These are phyloP conservation scores for Octopus sinensis DNA, from an alignment of 1,140 invertebrate species.

Conservation along the genomic window DNA sequence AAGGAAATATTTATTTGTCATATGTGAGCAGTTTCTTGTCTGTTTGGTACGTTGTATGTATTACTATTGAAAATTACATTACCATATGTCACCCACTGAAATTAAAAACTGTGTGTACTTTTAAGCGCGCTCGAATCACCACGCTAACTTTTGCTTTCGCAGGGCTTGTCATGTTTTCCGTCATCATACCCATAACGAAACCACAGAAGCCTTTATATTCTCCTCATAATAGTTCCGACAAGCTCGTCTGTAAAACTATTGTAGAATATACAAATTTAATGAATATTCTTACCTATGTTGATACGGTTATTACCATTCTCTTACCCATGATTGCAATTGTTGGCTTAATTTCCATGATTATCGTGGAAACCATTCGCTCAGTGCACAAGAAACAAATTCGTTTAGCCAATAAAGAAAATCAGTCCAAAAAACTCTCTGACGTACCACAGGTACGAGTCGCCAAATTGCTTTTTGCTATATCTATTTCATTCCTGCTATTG, in stretches of 20 bases:
- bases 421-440: slow-evolving; percentile 13
- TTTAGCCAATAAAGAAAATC: slow-evolving; percentile 12
- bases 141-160: slow-evolving; percentile 60
- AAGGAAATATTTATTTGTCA: slow-evolving; percentile 69
- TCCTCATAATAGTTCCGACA: too few species aligned
- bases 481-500: slow-evolving; percentile 32
- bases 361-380: slow-evolving; percentile 26
- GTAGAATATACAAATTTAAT: too few species aligned
- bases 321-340: slow-evolving; percentile 30
- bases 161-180: slow-evolving; percentile 62
- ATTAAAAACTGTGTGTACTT: slow-evolving; percentile 72
- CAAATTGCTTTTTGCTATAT: slow-evolving; percentile 39
- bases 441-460: slow-evolving; percentile 36
- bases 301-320: slow-evolving; percentile 34
- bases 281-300: slow-evolving; percentile 27
- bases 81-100: slow-evolving; percentile 74
- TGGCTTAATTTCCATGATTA: slow-evolving; percentile 32
- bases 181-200: slow-evolving; percentile 24
- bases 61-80: slow-evolving; percentile 79
- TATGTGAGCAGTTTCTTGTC: slow-evolving; percentile 72
- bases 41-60: slow-evolving; percentile 79
- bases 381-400: slow-evolving; percentile 18
- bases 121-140: slow-evolving; percentile 66
- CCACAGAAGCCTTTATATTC: background rate
- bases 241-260: too few species aligned